These are phyloP conservation scores for Scelioninae gen. 2 DNA, from an alignment of 2,888 invertebrate species.

Conservation along the genomic window DNA sequence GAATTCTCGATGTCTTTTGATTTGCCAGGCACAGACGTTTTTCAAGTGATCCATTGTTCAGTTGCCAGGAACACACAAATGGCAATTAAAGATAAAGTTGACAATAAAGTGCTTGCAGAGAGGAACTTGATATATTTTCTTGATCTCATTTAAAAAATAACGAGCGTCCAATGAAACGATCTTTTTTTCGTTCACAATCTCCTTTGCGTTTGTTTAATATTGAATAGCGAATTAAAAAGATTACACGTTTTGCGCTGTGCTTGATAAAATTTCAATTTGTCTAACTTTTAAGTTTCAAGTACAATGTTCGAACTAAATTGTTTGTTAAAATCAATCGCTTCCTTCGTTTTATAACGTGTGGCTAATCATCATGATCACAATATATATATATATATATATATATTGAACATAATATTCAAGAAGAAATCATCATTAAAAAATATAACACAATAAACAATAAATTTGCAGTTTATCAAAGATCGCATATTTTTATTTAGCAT, in stretches of 20 bases:
- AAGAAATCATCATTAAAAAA: too few species aligned
- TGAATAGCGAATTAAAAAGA: slow-evolving; percentile 38
- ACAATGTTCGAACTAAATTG: slow-evolving; percentile 27
- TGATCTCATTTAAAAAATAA: slow-evolving; percentile 36
- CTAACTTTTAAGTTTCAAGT: slow-evolving; percentile 30
- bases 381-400: too few species aligned
- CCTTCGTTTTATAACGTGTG: slow-evolving; percentile 11
- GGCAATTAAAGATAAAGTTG: slow-evolving; percentile 60
- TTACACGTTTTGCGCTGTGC: slow-evolving; percentile 20
- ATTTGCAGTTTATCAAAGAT: too few species aligned
- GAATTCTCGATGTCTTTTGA: slow-evolving; percentile 52
- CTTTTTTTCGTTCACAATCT: neutral
- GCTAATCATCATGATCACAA: too few species aligned
- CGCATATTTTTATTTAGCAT: too few species aligned
- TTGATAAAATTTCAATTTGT: slow-evolving; percentile 43
- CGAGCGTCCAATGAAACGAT: slow-evolving; percentile 11
- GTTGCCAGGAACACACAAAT: slow-evolving; percentile 61
- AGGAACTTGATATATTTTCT: slow-evolving; percentile 60
- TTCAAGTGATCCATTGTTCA: slow-evolving; percentile 59
- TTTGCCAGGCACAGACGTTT: slow-evolving; percentile 57
- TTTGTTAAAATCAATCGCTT: slow-evolving; percentile 44
- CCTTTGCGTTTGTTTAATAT: slow-evolving; percentile 35
- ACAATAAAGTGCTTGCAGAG: slow-evolving; percentile 54
- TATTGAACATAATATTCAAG: too few species aligned
- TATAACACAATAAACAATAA: too few species aligned